Evolutionary conservation across 2,113 vertebrate species (phyloP).

Genomic region (Dolichotis patagonum): DNA sequence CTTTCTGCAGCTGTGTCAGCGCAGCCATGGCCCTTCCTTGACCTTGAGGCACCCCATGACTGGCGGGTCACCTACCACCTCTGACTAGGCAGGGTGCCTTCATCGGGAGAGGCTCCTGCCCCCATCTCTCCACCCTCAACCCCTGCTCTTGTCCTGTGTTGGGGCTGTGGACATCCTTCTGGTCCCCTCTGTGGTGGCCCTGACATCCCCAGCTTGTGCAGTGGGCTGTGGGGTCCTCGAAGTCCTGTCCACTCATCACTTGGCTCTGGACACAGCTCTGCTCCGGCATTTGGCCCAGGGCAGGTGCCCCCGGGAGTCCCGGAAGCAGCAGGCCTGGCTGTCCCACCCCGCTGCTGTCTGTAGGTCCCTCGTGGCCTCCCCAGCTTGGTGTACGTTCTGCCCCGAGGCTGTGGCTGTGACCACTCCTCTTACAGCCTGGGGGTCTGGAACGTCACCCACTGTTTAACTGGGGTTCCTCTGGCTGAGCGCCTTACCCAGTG

Average conservation of each 20-base stretch:
- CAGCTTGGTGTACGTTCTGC: too few relatives aligned
- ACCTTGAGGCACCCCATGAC: accelerated
- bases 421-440: too few relatives aligned
- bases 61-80: not conserved
- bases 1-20: not conserved
- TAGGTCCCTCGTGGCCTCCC: not conserved
- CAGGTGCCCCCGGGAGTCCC: not conserved
- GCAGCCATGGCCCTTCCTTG: not conserved
- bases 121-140: not conserved
- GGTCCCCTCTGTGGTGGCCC: not conserved
- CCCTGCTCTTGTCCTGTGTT: not conserved
- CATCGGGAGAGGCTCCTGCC: not conserved
- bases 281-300: not conserved
- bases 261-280: not conserved
- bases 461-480: not conserved
- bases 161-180: not conserved
- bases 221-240: accelerated
- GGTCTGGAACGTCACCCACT: not conserved
- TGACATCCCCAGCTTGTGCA: not conserved
- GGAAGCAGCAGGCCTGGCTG: not conserved
- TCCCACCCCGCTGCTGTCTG: not conserved
- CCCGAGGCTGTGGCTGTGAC: too few relatives aligned
- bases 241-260: not conserved
- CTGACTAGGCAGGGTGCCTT: too few relatives aligned
- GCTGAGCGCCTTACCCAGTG: not conserved